Percentiles rank a stretch among this genome's conserved stretches.
Evolutionary conservation across 2,113 vertebrate species (phyloP).

Genomic region (Ammodytes marinus): DNA sequence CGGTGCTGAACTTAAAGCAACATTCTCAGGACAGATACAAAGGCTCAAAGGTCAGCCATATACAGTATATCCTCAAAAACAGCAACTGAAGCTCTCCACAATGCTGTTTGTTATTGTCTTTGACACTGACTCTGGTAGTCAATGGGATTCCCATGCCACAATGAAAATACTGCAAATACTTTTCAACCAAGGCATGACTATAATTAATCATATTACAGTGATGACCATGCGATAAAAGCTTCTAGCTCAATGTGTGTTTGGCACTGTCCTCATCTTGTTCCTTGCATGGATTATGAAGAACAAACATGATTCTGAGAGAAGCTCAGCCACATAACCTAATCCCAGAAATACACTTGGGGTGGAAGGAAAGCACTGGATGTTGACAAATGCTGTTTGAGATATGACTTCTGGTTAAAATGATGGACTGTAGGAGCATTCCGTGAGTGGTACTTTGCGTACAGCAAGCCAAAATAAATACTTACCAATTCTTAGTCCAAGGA

Average conservation of each 20-base stretch:
- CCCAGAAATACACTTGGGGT: conserved; percentile 11
- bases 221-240: neutral
- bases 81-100: too few relatives aligned
- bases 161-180: neutral
- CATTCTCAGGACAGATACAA: neutral
- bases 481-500: neutral
- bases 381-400: conserved; percentile 25
- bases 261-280: conserved; percentile 30
- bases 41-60: neutral
- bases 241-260: neutral
- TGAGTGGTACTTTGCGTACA: neutral
- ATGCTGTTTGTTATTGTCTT: neutral
- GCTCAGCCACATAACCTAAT: conserved; percentile 49
- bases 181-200: neutral
- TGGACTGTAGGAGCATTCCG: neutral
- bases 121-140: neutral
- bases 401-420: neutral
- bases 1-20: neutral
- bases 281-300: conserved; percentile 58
- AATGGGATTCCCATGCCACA: neutral
- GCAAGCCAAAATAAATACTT: conserved; percentile 16
- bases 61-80: neutral
- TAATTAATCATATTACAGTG: neutral
- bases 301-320: conserved; percentile 47
- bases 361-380: neutral